Base-by-base conservation (phyloP, 1,140 invertebrate genomes). In the Batillaria attramentaria region DNA sequence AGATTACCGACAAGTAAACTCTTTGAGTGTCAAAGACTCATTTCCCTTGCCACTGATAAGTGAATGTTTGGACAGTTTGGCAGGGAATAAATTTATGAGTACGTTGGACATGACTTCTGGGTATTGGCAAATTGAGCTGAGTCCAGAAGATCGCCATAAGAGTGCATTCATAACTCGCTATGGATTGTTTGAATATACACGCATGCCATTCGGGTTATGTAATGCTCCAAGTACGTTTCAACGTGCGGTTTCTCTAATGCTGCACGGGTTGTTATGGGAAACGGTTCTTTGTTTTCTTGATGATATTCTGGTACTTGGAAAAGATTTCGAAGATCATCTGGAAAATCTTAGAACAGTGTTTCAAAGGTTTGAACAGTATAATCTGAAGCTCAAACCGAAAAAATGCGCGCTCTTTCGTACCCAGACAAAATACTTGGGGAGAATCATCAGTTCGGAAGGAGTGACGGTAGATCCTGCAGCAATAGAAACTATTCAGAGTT, bases 41-140 rank as follows among this genome's bases (percentile, higher is more conserved):
- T 94, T 91, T 81, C 93, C 93, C 81, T 72, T 93, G 2, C 93
- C 92, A 0, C 65, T 82, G 1, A 92, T 93, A 31, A 88, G 92
- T 5, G 91, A 92, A 24, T 85, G 84, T 20, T 24, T 83, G 28
- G 78, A 78, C 28, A 46, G 66, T 13, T 18, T 84, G 6, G 16
- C 24, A 16, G 80, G 72, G 2, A 66, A 35, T 13, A 68, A 3
- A 1, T 83, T 18, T 3, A 82, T 84, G 43, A 43, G n/a, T 16
- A 85, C 41, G 4, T 42, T 85, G 10, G 79, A 85, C 66, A 8
- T 75, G 10, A 41, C 41, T 4, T 72, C 42, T 5, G 79, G 46
- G 24, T 83, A 80, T 78, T 80, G 69, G 41, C 80, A 83, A 33
- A 79, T 83, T 28, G 37, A 73, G 24, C 50, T 85, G n/a, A 42